Evolutionary conservation across 2,797 vertebrate genomes (phyloP).

Genomic region (Denticeps clupeoides): DNA sequence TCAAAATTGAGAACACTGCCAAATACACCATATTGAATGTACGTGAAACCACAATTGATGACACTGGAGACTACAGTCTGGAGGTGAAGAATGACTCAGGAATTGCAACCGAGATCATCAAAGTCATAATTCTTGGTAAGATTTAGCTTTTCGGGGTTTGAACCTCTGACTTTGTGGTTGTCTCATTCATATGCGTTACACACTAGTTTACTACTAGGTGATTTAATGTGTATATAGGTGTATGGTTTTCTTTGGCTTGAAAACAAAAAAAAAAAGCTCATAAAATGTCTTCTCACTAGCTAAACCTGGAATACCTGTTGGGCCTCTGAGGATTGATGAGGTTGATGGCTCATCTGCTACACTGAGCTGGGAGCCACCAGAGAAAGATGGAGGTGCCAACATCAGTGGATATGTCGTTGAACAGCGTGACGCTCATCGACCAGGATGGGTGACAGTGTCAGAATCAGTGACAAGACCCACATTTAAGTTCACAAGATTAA

Average conservation of each 20-base stretch:
- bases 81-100: slow-evolving; percentile 86
- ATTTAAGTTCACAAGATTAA: slow-evolving; percentile 85
- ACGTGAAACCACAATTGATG: slow-evolving; percentile 86
- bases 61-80: slow-evolving; percentile 85
- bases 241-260: background rate
- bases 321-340: slow-evolving; percentile 82
- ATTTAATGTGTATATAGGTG: background rate
- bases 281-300: slow-evolving; percentile 53
- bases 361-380: slow-evolving; percentile 83
- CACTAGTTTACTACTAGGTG: background rate
- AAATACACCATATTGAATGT: slow-evolving; percentile 77
- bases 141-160: too few species aligned
- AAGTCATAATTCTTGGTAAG: slow-evolving; percentile 95
- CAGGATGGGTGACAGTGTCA: slow-evolving; percentile 88
- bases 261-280: background rate
- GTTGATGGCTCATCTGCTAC: slow-evolving; percentile 77
- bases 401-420: slow-evolving; percentile 91
- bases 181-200: too few species aligned
- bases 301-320: slow-evolving; percentile 83
- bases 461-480: slow-evolving; percentile 91
- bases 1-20: slow-evolving; percentile 77
- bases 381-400: slow-evolving; percentile 90
- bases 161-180: too few species aligned
- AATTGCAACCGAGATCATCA: slow-evolving; percentile 73
- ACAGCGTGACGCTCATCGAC: slow-evolving; percentile 87